These are phyloP conservation scores for Tachysurus vachellii DNA, from an alignment of 2,113 vertebrate genomes.

Conservation along the genomic window DNA sequence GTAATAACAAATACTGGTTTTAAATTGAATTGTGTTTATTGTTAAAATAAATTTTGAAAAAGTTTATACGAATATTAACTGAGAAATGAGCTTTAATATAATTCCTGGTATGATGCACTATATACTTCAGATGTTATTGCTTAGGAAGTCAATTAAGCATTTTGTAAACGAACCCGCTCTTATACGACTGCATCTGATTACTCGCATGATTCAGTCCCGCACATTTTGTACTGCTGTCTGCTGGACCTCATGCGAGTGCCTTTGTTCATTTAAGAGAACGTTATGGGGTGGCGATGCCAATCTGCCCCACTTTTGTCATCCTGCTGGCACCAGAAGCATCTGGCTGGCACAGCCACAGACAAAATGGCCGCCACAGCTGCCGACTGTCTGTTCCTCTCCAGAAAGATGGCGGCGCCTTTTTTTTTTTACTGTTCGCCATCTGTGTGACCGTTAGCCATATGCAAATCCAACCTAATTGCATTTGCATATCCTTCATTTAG, in stretches of 20 bases:
- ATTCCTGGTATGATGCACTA: neutral
- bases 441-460: constrained; percentile 72
- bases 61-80: neutral
- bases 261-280: constrained; percentile 15
- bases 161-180: neutral
- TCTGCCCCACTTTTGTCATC: constrained; percentile 58
- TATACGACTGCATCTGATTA: neutral
- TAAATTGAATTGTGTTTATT: neutral
- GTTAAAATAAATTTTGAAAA: neutral
- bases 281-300: constrained; percentile 49
- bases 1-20: neutral
- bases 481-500: constrained; percentile 77
- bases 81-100: neutral
- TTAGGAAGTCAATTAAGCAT: neutral
- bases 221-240: constrained; percentile 18
- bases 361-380: constrained; percentile 70
- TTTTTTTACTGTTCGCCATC: constrained; percentile 66
- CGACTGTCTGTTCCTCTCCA: constrained; percentile 63
- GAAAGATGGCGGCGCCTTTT: constrained; percentile 72
- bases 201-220: neutral
- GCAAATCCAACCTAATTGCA: constrained; percentile 82
- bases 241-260: neutral
- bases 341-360: constrained; percentile 73
- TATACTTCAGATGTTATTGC: neutral
- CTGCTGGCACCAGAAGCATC: constrained; percentile 59